A percentile compares a stretch with the other conserved stretches of the same genome.
Conservation (phyloP, 2,797 vertebrate genomes). For the Diglossa cyanea region DNA sequence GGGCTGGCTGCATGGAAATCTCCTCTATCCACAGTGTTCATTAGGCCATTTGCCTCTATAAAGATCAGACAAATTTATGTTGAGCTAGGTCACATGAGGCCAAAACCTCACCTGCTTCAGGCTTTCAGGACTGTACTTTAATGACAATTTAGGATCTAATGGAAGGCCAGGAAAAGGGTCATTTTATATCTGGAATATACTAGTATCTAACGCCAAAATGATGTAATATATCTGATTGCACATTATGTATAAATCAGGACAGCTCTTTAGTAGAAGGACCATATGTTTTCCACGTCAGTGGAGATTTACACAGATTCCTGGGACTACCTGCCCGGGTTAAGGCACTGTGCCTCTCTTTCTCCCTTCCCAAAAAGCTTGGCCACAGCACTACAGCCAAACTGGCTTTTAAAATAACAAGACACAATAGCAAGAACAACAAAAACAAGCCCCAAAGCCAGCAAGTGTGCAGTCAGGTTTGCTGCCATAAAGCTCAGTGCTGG, state of each 20-base stretch:
- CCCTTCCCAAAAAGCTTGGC: neutral
- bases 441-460: neutral
- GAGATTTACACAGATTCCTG: conserved; percentile 19
- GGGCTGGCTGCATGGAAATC: conserved; percentile 50
- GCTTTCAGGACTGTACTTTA: conserved; percentile 43
- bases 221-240: conserved; percentile 51
- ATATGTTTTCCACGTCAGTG: neutral
- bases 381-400: neutral
- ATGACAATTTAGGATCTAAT: conserved; percentile 62
- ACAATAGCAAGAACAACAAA: neutral
- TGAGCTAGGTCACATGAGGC: conserved; percentile 52
- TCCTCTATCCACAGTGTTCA: conserved; percentile 28
- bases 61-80: conserved; percentile 71
- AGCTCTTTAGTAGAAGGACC: neutral
- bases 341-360: neutral
- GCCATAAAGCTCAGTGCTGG: conserved; percentile 67
- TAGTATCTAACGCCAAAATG: conserved; percentile 5
- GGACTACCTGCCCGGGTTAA: neutral
- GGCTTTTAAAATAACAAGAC: conserved; percentile 37
- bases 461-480: conserved; percentile 25
- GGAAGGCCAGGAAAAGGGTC: conserved; percentile 54
- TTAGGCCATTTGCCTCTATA: conserved; percentile 61
- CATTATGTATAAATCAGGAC: conserved; percentile 21
- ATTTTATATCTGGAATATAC: conserved; percentile 47
- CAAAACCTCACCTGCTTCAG: conserved; percentile 54